These are phyloP conservation scores for Xenopus laevis DNA, from an alignment of 2,113 vertebrate species.

Conservation along the genomic window DNA sequence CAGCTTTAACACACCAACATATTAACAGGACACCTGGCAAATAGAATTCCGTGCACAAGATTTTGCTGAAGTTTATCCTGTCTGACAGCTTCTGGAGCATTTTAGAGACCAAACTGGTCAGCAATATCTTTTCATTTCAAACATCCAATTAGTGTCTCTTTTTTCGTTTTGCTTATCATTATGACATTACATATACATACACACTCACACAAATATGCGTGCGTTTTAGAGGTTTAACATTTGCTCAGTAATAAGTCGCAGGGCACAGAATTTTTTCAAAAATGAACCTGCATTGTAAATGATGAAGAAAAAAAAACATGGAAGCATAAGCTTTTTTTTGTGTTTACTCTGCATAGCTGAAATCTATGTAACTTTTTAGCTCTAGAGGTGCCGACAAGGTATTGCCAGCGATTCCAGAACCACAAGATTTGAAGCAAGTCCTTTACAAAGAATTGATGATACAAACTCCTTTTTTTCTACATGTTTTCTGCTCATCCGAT, in stretches of 20 bases:
- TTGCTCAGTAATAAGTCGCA: slow-evolving; percentile 70
- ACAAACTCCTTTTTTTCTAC: slow-evolving; percentile 57
- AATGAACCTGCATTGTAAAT: slow-evolving; percentile 57
- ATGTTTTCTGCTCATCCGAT: slow-evolving; percentile 66
- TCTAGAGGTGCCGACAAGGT: slow-evolving; percentile 9
- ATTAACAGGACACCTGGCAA: slow-evolving; percentile 81
- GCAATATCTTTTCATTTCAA: slow-evolving; percentile 72
- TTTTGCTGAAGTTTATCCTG: slow-evolving; percentile 73
- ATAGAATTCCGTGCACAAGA: slow-evolving; percentile 69
- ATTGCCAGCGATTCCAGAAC: slow-evolving; percentile 18
- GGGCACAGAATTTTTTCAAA: slow-evolving; percentile 72
- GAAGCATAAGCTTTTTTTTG: slow-evolving; percentile 78
- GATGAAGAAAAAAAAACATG: slow-evolving; percentile 55
- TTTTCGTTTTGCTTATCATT: neutral
- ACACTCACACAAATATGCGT: slow-evolving; percentile 44
- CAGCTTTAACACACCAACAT: slow-evolving; percentile 49
- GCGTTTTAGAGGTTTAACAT: slow-evolving; percentile 71
- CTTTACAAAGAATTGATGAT: slow-evolving; percentile 68
- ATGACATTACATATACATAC: neutral
- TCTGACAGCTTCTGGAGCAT: slow-evolving; percentile 78
- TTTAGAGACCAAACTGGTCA: slow-evolving; percentile 76
- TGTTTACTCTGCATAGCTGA: slow-evolving; percentile 94
- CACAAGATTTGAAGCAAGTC: slow-evolving; percentile 74
- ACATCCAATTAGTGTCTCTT: slow-evolving; percentile 40
- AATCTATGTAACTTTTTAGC: slow-evolving; percentile 72